Evolutionary conservation across 2,888 invertebrate genomes (phyloP), one percentile per base, ranked within the genome.

Genomic region (Sinodicranocentrus sp.): DNA sequence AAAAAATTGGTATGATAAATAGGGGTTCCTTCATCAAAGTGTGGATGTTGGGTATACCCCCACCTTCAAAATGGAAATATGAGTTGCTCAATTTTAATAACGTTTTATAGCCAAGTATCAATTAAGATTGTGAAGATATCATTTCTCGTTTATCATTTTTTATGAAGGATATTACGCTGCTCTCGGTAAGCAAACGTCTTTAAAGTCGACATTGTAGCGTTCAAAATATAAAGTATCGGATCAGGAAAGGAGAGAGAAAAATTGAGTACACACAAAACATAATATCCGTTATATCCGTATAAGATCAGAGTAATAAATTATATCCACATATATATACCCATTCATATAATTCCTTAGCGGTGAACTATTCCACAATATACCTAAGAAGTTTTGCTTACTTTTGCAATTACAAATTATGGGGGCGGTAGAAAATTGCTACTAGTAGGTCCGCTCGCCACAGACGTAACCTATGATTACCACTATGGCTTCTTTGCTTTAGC

Each of bases 71-170:
- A 21, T 65, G 26, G 54, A 57, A 57, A 68, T 63, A 68, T 77
- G 57, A 68, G 43, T 57, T 21, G 39, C 19, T 23, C 10, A 26
- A 26, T 59, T 59, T 68, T 68, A 68, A 59, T 68, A 68, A 59
- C 17, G 44, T 73, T 71, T 78, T 73, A 73, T 72, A 85, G 84
- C 82, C 77, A 86, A 86, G 77, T 78, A 86, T 80, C 85, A 86
- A 86, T 86, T 86, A 86, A 86, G 85, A 86, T 86, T 61, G 67
- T 70, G 54, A 52, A 76, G 85, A 85, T 85, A 75, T 68, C 26
- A 54, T 54, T 54, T 67, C 65, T 76, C 76, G 25, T 54, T 28
- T 13, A 67, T 54, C 75, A 21, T 48, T 28, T 61, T 57, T 23
- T 21, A 25, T 57, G 23, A 25, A 52, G 2, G 13, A 57, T 48